Evolutionary conservation across 2,797 vertebrate species (phyloP), one percentile per base, ranked within the genome.

Genomic region (Pseudomugil tenellus): DNA sequence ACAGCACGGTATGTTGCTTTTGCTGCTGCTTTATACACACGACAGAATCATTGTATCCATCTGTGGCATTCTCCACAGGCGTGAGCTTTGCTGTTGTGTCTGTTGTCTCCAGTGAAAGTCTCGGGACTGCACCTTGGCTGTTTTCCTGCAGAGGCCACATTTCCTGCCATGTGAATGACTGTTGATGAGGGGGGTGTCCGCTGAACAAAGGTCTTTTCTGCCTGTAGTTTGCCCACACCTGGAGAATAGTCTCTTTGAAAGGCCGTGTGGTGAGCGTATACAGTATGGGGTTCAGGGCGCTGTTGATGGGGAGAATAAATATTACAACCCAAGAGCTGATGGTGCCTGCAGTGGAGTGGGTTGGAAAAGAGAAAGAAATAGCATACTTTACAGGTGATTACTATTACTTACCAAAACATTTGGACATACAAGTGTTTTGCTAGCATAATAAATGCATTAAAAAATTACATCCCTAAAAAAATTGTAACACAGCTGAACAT

Each of bases 291-390:
- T 99, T 99, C 58, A 99, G 91, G 76, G 98, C 97, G 6, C 97
- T 98, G 76, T 99, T 99, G 89, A 99, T 99, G 69, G 98, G 98
- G 48, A 99, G 93, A 84, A 99, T 98, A 72, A 99, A 99, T 88
- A 99, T 96, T 65, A 99, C 98, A 48, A 98, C 97, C 98, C 97
- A 99, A 56, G 97, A 99, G 76, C 95, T 96, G 88, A 99, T 98
- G 60, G 96, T 96, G 78, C 96, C 98, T 99, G 85, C 11, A 0
- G 23, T 17, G 25, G 21, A 60, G 46, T 60, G 23, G 51, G n/a
- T 41, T 2, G 55, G 14, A 64, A 25, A 54, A 58, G 12, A 58
- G n/a, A 51, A 0, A 63, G 14, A n/a, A 61, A 41, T 0, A 56
- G 1, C 6, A 32, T 31, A 60, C 31, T 35, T 32, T 2, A 25